Base-by-base conservation (phyloP, 2,888 invertebrate species). In the Boloria euphrosyne region DNA sequence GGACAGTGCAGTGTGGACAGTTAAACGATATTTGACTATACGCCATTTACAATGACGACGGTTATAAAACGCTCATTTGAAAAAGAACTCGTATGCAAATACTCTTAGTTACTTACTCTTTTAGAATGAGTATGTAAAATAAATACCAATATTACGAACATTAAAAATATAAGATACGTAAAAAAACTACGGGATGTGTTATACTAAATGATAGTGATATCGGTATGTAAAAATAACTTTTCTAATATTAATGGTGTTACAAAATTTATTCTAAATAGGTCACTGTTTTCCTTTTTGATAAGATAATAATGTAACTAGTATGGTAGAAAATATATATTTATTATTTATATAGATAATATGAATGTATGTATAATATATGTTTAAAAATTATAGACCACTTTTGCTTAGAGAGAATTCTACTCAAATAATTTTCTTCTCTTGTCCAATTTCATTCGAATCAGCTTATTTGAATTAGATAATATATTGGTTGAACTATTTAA, bases 1-100 rank as follows among this genome's bases (percentile, higher is more conserved):
- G 67, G 72, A 71, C 51, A 47, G 51, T 63, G 63, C 69, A 67
- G 47, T 70, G 67, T 49, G 52, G 59, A 65, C 68, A 57, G 38
- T 60, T 64, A 51, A 66, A 66, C 61, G 68, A 62, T 47, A 64
- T 68, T 57, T 52, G 43, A 47, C n/a, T 59, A 59, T 47, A 68
- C 55, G 65, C 16, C 13, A 31, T 38, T 43, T 44, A 31, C 62
- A 59, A 43, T 67, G 62, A 31, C 31, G 22, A 44, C 65, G 22
- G 22, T 51, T 52, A 31, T 62, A 43, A 13, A 38, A 5, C 13
- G 22, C 16, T 43, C 14, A 61, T 46, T 46, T 46, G 2, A 14
- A n/a, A n/a, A 46, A n/a, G n/a, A n/a, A n/a, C 10, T 46, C 46
- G 46, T n/a, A 46, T n/a, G 4, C 10, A n/a, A n/a, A 46, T n/a